These are phyloP conservation scores for Rambutsinella grinnellia DNA, from an alignment of 2,888 invertebrate genomes.

Conservation along the genomic window DNA sequence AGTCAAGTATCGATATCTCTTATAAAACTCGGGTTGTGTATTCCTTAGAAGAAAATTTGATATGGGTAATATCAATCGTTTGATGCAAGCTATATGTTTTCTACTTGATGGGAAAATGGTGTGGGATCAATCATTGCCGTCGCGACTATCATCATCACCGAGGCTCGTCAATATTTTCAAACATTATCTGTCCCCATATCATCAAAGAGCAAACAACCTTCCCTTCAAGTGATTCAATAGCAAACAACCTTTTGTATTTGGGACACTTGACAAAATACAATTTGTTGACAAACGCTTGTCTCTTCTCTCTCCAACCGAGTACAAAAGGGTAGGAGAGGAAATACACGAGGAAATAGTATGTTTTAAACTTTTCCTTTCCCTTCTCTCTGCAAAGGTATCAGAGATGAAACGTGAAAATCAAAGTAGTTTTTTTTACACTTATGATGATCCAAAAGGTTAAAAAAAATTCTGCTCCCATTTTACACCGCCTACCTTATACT, in stretches of 20 bases:
- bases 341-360: not conserved
- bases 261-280: conserved; percentile 2
- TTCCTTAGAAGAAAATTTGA: too few species aligned
- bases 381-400: too few species aligned
- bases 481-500: too few species aligned
- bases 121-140: conserved; percentile 50
- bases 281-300: conserved; percentile 1
- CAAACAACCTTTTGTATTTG: too few species aligned
- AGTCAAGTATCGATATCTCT: too few species aligned
- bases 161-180: not conserved
- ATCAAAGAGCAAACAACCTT: not conserved
- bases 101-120: conserved; percentile 7
- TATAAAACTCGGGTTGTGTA: too few species aligned
- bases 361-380: not conserved
- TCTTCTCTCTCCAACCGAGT: too few species aligned
- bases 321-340: not conserved
- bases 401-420: not conserved
- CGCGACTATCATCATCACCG: conserved; percentile 41
- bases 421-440: not conserved
- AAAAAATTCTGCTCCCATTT: not conserved
- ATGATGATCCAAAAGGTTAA: not conserved
- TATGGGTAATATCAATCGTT: too few species aligned
- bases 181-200: conserved; percentile 8
- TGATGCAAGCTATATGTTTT: not conserved
- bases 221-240: too few species aligned